These are phyloP conservation scores for Trichacis sp. DNA, from an alignment of 2,888 invertebrate species.

Conservation along the genomic window DNA sequence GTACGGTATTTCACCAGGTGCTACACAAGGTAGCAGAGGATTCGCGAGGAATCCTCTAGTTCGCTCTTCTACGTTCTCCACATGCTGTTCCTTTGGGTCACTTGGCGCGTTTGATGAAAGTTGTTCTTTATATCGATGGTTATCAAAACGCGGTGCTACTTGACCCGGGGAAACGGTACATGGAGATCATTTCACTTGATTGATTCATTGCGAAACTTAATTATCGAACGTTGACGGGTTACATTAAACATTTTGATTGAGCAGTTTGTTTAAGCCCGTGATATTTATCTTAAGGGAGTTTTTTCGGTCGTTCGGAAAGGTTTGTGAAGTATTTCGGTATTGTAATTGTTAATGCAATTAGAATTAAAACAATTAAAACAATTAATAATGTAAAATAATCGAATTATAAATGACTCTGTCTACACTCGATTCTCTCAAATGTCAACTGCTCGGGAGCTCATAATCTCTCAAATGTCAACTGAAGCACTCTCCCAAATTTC, in stretches of 20 bases:
- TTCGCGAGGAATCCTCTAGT: constrained; percentile 39
- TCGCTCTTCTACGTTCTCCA: constrained; percentile 41
- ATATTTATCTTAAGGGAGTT: too few species aligned
- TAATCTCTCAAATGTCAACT: too few species aligned
- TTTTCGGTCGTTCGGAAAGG: too few species aligned
- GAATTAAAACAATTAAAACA: too few species aligned
- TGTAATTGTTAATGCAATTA: too few species aligned
- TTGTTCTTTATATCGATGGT: constrained; percentile 21
- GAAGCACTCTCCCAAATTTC: too few species aligned
- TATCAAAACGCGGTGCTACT: constrained; percentile 18
- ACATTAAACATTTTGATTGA: constrained; percentile 27
- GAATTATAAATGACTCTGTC: too few species aligned
- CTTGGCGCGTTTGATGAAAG: constrained; percentile 24
- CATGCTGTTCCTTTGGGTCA: constrained; percentile 22
- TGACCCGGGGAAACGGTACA: constrained; percentile 25
- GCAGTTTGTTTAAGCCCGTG: too few species aligned
- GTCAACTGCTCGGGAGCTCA: too few species aligned
- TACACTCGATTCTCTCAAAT: too few species aligned
- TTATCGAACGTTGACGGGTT: constrained; percentile 19
- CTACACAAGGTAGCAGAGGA: constrained; percentile 36
- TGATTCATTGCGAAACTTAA: constrained; percentile 32
- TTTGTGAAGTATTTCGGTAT: too few species aligned
- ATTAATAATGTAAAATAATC: too few species aligned
- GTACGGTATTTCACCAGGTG: constrained; percentile 35
- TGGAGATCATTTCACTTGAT: constrained; percentile 33